Percentiles rank a stretch among this genome's conserved stretches.
Evolutionary conservation across 1,140 invertebrate genomes (phyloP).

Genomic region (Epicauta chinensis): DNA sequence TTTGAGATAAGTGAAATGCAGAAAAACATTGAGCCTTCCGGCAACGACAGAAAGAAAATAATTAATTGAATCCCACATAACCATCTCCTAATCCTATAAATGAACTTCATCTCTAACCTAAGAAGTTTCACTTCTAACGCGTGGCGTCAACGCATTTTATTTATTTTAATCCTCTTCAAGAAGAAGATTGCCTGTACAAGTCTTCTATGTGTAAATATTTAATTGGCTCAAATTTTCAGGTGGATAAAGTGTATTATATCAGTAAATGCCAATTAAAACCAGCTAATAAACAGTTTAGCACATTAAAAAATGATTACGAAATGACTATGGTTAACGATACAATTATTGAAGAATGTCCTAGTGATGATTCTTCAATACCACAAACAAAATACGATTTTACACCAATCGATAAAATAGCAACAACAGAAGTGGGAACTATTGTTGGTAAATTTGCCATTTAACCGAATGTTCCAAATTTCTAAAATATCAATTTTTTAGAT

Average conservation of each 20-base stretch:
- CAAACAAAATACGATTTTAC: slow-evolving; percentile 77
- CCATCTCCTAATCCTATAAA: no score
- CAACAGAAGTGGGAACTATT: slow-evolving; percentile 57
- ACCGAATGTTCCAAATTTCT: neutral
- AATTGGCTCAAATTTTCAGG: no score
- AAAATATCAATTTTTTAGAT: slow-evolving; percentile 54
- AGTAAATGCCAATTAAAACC: slow-evolving; percentile 75
- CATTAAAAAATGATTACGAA: slow-evolving; percentile 91
- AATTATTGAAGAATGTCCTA: slow-evolving; percentile 62
- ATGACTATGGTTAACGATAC: slow-evolving; percentile 84
- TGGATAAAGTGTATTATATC: slow-evolving; percentile 84
- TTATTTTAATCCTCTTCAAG: no score
- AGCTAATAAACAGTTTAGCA: slow-evolving; percentile 86
- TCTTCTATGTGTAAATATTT: no score
- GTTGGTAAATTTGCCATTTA: slow-evolving; percentile 54
- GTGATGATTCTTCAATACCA: slow-evolving; percentile 64
- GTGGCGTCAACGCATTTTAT: no score
- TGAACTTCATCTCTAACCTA: no score
- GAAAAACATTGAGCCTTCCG: no score
- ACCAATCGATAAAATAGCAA: slow-evolving; percentile 68
- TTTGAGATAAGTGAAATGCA: no score
- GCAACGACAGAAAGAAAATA: no score
- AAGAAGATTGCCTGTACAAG: no score
- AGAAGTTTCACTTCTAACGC: no score
- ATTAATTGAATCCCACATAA: no score